Evolutionary conservation across 2,888 invertebrate species (phyloP), one percentile per base, ranked within the genome.

Genomic region (Cheilosia soror): DNA sequence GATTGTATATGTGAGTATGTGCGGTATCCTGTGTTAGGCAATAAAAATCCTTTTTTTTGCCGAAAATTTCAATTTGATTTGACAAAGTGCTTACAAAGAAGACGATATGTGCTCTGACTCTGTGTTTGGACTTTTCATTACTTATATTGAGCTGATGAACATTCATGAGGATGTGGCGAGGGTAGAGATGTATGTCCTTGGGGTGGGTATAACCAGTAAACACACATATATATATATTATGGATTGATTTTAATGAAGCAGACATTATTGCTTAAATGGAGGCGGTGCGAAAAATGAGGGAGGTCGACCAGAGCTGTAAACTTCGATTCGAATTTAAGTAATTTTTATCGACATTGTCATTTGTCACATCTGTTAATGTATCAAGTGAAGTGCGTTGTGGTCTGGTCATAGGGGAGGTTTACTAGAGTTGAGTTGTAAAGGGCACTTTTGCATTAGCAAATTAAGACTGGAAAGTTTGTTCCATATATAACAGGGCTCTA

Each of bases 21-120:
- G 53, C 44, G 53, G 68, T 20, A 20, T 69, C 72, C 40, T 69
- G 63, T 77, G 44, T 53, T 29, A 78, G 86, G 82, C 78, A 77
- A 86, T 86, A 86, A 78, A 86, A 86, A 86, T 82, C 82, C 85
- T 81, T 85, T 80, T 85, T 80, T 76, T 72, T 76, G 42, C 72
- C 82, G 53, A 86, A 86, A 90, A 90, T 90, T 90, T 90, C 91
- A 90, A 89, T 90, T 90, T 88, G 89, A 89, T 89, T 90, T 88
- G 87, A 88, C 88, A 88, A 87, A 87, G 83, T 87, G 86, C 82
- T 86, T 86, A 86, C 81, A 82, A 78, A 65, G 78, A 69, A 76
- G 53, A 33, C 71, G 66, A 69, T 75, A 55, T 83, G 62, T 83
- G 62, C 42, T 57, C 11, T 4, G 62, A 53, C 47, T 49, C 37